Evolutionary conservation across 1,140 invertebrate genomes (phyloP).

Genomic region (Trachymyrmex cornetzi): DNA sequence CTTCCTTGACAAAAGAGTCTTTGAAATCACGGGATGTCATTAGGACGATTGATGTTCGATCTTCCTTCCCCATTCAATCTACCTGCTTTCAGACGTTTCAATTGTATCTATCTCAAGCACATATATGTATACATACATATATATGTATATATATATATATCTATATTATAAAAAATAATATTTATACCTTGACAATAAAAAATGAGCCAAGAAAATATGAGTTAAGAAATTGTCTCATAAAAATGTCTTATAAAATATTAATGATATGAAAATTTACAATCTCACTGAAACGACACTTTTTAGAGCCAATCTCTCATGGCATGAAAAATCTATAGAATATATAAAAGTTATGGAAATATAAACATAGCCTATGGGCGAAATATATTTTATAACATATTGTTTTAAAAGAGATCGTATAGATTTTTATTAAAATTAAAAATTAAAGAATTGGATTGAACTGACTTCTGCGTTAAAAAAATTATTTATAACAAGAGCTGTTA

Average conservation of each 20-base stretch:
- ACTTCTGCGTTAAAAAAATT: not conserved
- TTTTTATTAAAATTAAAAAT: constrained; percentile 11
- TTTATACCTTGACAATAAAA: constrained; percentile 1
- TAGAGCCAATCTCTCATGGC: not conserved
- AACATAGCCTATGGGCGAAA: not conserved
- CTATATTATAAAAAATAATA: not conserved
- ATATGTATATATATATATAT: not conserved
- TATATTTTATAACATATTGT: not conserved
- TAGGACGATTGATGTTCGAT: constrained; percentile 35
- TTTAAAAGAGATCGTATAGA: not conserved
- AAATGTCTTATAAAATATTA: constrained; percentile 14
- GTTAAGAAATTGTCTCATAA: not conserved
- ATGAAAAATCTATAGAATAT: not conserved
- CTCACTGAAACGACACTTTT: not conserved
- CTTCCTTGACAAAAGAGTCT: constrained; percentile 14
- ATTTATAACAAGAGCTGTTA: not conserved
- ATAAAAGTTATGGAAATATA: not conserved
- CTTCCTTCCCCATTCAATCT: constrained; percentile 12
- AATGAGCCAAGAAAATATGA: not conserved
- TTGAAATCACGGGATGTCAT: constrained; percentile 28
- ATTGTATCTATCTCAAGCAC: not conserved
- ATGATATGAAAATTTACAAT: constrained; percentile 8
- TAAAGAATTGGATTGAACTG: not conserved
- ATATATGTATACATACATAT: not conserved
- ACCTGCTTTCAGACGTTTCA: constrained; percentile 5